Evolutionary conservation across 2,888 invertebrate genomes (phyloP), one percentile per base, ranked within the genome.

Genomic region (Archips crataeganus): DNA sequence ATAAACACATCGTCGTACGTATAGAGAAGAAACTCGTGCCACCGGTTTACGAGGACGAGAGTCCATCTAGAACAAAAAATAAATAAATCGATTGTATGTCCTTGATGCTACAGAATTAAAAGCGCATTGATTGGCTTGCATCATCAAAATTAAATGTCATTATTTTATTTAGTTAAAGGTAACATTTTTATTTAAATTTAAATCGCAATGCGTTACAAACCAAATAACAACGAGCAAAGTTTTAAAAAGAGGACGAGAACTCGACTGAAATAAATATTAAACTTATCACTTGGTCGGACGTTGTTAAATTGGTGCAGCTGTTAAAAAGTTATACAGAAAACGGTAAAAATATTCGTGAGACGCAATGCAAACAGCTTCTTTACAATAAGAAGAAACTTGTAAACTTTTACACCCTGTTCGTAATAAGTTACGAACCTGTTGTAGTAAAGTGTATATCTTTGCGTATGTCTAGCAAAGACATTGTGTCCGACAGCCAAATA

Each of bases 1-100:
- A 70, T 67, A 63, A 71, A 61, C 65, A 72, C 67, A 75, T 75
- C 70, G 71, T 36, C 65, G 68, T 36, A 70, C 76, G 70, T 78
- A 78, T 77, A 79, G 54, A 79, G 23, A 75, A 80, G 78, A 83
- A 88, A 87, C 89, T 77, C 70, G 87, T 68, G 77, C 62, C 78
- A 87, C 89, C 84, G 85, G 89, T 88, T 45, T 82, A 78, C 75
- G 76, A 79, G 80, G 81, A 79, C 71, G 76, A 78, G 81, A 82
- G 83, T 81, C 75, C 79, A 62, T 77, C 74, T 64, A 39, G 70
- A 74, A 70, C 74, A 74, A 69, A 74, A 74, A 69, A 77, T 76
- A 39, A 39, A 39, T 39, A 73, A 81, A 81, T 82, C 77, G 76
- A 80, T 79, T 77, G 57, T 4, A 67, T 75, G 77, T 79, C 80